These are phyloP conservation scores for Aurelia aurita DNA, from an alignment of 30 jellyfish, hydroid and myxozoan genomes.

Conservation along the genomic window DNA sequence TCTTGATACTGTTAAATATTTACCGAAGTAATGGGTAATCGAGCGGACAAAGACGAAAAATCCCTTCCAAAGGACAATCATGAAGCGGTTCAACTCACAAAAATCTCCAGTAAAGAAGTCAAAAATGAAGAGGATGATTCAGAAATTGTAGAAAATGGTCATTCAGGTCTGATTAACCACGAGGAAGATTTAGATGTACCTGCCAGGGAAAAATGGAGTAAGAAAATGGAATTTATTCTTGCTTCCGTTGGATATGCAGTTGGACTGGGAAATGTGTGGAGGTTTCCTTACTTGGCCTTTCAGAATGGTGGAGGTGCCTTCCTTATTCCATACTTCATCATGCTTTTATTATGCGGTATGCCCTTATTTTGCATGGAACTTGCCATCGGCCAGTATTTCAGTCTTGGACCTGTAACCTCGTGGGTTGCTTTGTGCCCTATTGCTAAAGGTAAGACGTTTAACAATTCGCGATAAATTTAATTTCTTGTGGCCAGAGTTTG, in stretches of 20 bases:
- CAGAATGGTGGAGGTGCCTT: constrained; percentile 99
- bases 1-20: no score
- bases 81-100: constrained; percentile 32
- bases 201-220: constrained; percentile 93
- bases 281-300: constrained; percentile 93
- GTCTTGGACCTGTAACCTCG: constrained; percentile 97
- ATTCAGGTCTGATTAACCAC: constrained; percentile 14
- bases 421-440: constrained; percentile 94
- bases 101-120: constrained; percentile 10
- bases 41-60: constrained; percentile 11
- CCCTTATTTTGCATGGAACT: constrained; percentile 95
- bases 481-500: neutral
- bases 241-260: constrained; percentile 97
- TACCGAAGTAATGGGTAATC: constrained; percentile 23
- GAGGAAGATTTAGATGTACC: constrained; percentile 34
- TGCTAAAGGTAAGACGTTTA: constrained; percentile 77
- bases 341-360: constrained; percentile 94
- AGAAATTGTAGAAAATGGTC: constrained; percentile 50
- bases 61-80: neutral
- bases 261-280: constrained; percentile 97
- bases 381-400: constrained; percentile 93
- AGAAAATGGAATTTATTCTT: constrained; percentile 82
- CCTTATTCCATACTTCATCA: constrained; percentile 88
- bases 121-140: constrained; percentile 27
- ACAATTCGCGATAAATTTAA: neutral